These are phyloP conservation scores for Epinotia ramella DNA, from an alignment of 2,888 invertebrate genomes.

Conservation along the genomic window DNA sequence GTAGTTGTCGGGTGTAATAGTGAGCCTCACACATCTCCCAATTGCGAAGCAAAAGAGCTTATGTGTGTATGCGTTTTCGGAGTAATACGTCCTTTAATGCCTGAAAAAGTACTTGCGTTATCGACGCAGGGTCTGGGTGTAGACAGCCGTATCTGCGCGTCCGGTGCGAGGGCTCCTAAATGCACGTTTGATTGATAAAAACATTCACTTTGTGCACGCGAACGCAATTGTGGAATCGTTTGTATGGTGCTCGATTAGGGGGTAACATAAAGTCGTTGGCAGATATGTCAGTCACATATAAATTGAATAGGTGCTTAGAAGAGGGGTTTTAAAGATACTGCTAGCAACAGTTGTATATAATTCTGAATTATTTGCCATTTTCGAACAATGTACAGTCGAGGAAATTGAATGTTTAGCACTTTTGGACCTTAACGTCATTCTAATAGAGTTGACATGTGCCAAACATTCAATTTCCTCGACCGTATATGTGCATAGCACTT, in stretches of 20 bases:
- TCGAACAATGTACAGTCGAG: neutral
- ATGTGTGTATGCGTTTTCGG: constrained; percentile 3
- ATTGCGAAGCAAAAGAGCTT: neutral
- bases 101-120: constrained; percentile 6
- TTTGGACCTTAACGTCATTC: no score
- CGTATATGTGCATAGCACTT: no score
- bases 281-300: neutral
- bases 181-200: constrained; percentile 54
- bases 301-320: neutral
- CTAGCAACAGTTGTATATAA: neutral
- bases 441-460: no score
- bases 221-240: constrained; percentile 9
- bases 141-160: constrained; percentile 68
- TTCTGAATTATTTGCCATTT: neutral
- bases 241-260: constrained; percentile 1
- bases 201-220: constrained; percentile 11
- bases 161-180: constrained; percentile 67
- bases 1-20: neutral
- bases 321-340: neutral
- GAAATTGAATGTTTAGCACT: no score
- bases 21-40: constrained; percentile 13
- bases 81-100: neutral
- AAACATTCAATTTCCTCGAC: no score
- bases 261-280: neutral
- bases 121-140: constrained; percentile 58